Conservation (phyloP, 2,113 vertebrate species). For the Grus americana region DNA sequence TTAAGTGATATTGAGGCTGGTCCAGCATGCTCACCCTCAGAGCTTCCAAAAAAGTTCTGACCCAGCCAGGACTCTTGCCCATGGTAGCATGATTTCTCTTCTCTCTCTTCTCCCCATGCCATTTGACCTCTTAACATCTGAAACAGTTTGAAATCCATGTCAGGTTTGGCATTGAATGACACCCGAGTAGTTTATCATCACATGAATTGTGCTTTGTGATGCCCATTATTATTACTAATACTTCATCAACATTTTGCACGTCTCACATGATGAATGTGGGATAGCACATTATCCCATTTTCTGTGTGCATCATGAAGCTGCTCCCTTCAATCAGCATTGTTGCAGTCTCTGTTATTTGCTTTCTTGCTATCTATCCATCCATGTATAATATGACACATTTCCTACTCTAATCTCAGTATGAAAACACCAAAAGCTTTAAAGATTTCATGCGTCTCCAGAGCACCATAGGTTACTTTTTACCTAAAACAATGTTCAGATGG, state of each 20-base stretch:
- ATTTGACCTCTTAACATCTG: neutral
- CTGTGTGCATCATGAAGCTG: slow-evolving; percentile 1
- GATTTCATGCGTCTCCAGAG: slow-evolving; percentile 38
- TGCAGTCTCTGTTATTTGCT: slow-evolving; percentile 54
- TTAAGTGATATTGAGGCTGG: neutral
- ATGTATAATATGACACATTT: slow-evolving; percentile 64
- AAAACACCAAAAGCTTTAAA: slow-evolving; percentile 63
- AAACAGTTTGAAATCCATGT: neutral
- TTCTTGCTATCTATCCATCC: slow-evolving; percentile 57
- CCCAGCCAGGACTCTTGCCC: neutral
- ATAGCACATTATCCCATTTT: neutral
- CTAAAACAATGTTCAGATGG: slow-evolving; percentile 58
- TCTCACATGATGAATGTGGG: slow-evolving; percentile 32
- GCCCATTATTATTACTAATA: neutral
- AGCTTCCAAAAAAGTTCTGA: neutral
- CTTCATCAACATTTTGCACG: neutral
- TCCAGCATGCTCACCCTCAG: neutral
- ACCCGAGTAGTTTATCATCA: neutral
- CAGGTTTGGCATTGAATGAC: neutral
- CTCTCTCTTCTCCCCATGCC: neutral
- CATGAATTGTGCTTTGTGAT: neutral
- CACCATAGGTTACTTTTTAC: slow-evolving; percentile 59
- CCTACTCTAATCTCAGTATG: slow-evolving; percentile 45
- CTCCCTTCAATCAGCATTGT: slow-evolving; percentile 32
- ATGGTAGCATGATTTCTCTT: neutral